These are phyloP conservation scores for Vesta saturnalis DNA, from an alignment of 2,888 invertebrate genomes.

Conservation along the genomic window DNA sequence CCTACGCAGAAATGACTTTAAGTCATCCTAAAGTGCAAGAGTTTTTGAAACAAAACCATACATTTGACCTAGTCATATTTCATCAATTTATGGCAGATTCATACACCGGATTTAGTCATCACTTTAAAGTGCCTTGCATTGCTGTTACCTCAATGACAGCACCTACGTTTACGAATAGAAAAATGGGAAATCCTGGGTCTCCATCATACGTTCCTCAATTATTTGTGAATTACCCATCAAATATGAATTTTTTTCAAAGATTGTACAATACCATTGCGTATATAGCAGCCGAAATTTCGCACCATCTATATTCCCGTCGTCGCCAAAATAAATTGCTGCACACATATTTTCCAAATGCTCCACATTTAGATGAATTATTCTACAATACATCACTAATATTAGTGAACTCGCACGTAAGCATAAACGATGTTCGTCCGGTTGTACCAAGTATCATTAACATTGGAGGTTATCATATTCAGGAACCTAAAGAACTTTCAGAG, in stretches of 20 bases:
- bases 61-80: conserved; percentile 55
- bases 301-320: conserved; percentile 19
- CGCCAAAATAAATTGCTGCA: conserved; percentile 35
- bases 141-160: conserved; percentile 55
- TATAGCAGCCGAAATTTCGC: not conserved
- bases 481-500: conserved; percentile 35
- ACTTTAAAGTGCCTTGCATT: conserved; percentile 50
- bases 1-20: conserved; percentile 19
- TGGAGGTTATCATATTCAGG: conserved; percentile 41
- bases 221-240: conserved; percentile 29
- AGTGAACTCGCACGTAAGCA: conserved; percentile 40
- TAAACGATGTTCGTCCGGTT: conserved; percentile 29
- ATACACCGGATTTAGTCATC: conserved; percentile 53
- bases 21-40: conserved; percentile 34
- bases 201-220: conserved; percentile 63
- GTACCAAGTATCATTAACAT: conserved; percentile 44
- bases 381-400: conserved; percentile 42
- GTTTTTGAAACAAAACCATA: conserved; percentile 46
- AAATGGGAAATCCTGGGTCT: conserved; percentile 61
- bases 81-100: conserved; percentile 63
- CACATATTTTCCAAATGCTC: conserved; percentile 38
- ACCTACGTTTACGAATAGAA: conserved; percentile 59
- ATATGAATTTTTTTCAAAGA: conserved; percentile 31
- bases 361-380: conserved; percentile 33
- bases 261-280: conserved; percentile 22